A percentile compares a stretch with the other conserved stretches of the same genome.
phyloP scores from a whole-genome alignment of 2,113 vertebrate genomes.

The Gadus macrocephalus region DNA sequence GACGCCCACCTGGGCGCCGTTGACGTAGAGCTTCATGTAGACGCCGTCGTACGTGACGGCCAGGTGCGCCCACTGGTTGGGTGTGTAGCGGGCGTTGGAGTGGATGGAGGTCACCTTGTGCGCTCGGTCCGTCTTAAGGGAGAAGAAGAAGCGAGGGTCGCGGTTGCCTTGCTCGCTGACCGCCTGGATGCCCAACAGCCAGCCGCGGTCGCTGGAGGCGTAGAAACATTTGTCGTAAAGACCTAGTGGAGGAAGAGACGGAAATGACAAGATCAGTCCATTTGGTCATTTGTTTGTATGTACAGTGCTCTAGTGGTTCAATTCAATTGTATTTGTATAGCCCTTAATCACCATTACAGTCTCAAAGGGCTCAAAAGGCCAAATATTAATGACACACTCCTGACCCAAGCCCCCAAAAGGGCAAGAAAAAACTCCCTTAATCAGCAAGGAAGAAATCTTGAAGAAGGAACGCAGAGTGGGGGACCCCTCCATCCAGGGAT shows the following conservation, averaged over 20 bases:
- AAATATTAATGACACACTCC: too few relatives aligned
- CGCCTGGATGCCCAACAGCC: conserved; percentile 93
- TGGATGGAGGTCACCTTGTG: conserved; percentile 89
- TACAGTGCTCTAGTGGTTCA: too few relatives aligned
- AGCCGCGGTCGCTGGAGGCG: conserved; percentile 93
- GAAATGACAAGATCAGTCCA: conserved; percentile 31
- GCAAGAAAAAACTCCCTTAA: too few relatives aligned
- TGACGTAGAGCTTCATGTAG: conserved; percentile 92
- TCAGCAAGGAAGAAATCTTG: too few relatives aligned
- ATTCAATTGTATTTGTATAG: too few relatives aligned
- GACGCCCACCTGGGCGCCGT: conserved; percentile 90
- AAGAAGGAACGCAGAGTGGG: too few relatives aligned
- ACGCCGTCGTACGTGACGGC: conserved; percentile 88
- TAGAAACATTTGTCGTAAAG: conserved; percentile 99
- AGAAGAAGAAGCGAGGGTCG: conserved; percentile 98
- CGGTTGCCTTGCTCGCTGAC: conserved; percentile 89
- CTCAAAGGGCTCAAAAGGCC: too few relatives aligned
- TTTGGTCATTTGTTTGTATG: neutral
- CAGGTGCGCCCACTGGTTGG: conserved; percentile 89
- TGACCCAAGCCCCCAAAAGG: too few relatives aligned
- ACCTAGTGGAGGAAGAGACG: conserved; percentile 76
- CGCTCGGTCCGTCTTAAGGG: conserved; percentile 95
- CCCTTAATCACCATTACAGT: too few relatives aligned
- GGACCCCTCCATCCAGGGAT: too few relatives aligned
- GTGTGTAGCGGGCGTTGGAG: conserved; percentile 84